These are phyloP conservation scores for Platichthys flesus DNA, from an alignment of 2,113 vertebrate species.

Conservation along the genomic window DNA sequence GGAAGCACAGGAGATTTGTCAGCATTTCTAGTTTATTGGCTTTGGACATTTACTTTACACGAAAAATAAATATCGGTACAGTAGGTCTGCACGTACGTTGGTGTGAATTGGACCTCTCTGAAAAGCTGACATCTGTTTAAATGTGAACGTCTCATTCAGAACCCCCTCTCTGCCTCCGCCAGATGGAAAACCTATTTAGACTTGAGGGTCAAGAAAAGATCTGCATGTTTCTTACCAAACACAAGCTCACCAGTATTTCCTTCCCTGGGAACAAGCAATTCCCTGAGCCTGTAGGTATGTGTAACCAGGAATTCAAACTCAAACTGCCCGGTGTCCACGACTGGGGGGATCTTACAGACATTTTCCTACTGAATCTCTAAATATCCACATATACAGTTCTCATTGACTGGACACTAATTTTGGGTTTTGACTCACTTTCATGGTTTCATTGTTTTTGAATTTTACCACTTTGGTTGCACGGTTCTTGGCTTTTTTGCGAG, in stretches of 20 bases:
- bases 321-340: background rate
- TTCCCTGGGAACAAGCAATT: slow-evolving; percentile 48
- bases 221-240: slow-evolving; percentile 68
- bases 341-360: background rate
- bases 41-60: background rate
- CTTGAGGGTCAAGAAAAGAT: slow-evolving; percentile 47
- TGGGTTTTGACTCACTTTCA: background rate
- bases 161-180: slow-evolving; percentile 45
- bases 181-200: slow-evolving; percentile 74
- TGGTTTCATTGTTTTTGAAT: background rate
- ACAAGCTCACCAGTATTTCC: slow-evolving; percentile 56
- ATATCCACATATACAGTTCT: background rate
- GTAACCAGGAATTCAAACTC: slow-evolving; percentile 31
- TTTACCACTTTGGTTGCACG: background rate
- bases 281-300: slow-evolving; percentile 33
- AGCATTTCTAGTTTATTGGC: slow-evolving; percentile 7
- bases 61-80: background rate
- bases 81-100: background rate
- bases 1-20: background rate
- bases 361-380: background rate
- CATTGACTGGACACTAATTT: background rate
- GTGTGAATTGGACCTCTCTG: background rate
- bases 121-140: slow-evolving; percentile 40
- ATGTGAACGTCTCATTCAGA: slow-evolving; percentile 27
- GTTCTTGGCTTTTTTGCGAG: background rate